These are phyloP conservation scores for Xiphydria camelus DNA, from an alignment of 2,888 invertebrate genomes.

Conservation along the genomic window DNA sequence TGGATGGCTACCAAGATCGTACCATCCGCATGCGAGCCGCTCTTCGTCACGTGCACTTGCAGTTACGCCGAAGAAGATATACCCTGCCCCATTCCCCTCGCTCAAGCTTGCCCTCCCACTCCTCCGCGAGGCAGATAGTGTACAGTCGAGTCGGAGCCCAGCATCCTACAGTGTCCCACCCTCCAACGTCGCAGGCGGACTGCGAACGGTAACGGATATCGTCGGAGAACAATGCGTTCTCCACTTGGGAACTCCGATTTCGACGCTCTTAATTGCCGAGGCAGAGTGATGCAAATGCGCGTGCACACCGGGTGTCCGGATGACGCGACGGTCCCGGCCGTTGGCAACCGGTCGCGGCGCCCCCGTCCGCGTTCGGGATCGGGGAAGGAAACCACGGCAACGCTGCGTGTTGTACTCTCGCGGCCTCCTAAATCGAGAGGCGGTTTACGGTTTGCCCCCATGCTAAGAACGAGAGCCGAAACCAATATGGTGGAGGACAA, in stretches of 20 bases:
- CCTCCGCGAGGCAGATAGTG: not conserved
- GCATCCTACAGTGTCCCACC: slow-evolving; percentile 6
- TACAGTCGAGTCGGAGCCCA: slow-evolving; percentile 1
- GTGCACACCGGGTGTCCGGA: too few relatives aligned
- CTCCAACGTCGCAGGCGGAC: slow-evolving; percentile 7
- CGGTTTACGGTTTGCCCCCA: slow-evolving; percentile 4
- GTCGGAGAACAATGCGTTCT: slow-evolving; percentile 1
- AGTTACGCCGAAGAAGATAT: slow-evolving; percentile 1
- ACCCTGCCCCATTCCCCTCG: too few relatives aligned
- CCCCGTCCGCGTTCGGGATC: slow-evolving; percentile 12
- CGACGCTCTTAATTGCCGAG: too few relatives aligned
- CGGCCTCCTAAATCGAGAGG: slow-evolving; percentile 5
- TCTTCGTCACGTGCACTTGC: too few relatives aligned
- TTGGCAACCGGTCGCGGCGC: slow-evolving; percentile 15
- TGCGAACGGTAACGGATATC: slow-evolving; percentile 2
- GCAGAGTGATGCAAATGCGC: too few relatives aligned
- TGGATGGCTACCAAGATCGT: too few relatives aligned
- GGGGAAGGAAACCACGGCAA: slow-evolving; percentile 15
- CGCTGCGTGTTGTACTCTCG: slow-evolving; percentile 7
- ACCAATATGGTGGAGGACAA: slow-evolving; percentile 12
- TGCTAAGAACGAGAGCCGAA: slow-evolving; percentile 12
- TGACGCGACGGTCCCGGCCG: slow-evolving; percentile 8
- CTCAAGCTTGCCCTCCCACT: slow-evolving; percentile 2
- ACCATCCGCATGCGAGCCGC: too few relatives aligned
- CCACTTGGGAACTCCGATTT: too few relatives aligned